Base-by-base conservation (phyloP, 2,888 invertebrate genomes). In the Megaustenia siamemsis region DNA sequence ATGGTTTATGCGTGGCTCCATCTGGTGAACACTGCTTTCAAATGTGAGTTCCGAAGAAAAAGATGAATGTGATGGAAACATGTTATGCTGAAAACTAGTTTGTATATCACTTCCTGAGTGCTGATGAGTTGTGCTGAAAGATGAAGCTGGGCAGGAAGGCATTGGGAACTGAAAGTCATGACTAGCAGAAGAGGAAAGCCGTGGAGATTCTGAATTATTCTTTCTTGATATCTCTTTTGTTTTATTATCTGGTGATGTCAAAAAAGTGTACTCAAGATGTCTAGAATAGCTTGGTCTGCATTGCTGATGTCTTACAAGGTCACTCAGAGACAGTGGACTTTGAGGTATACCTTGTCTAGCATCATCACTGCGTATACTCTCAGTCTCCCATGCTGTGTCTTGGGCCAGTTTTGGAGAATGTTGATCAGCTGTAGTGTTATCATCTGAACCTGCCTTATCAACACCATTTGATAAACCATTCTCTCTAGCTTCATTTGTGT, bases 281-380 rank as follows among this genome's bases (percentile, higher is more conserved):
- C 63, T 82, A n/a, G 63, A 43, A 21, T 68, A 53, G 15, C 77
- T 40, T 21, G 38, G 28, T 28, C 68, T 76, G 68, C 18, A 53
- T 28, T 76, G 76, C 63, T 83, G 83, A 40, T 77, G 76, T 40
- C 77, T 49, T 32, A 83, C 53, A 6, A 83, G 83, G 49, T 83
- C 83, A 35, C 78, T 78, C 8, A 83, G 71, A 43, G 83, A 83
- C 43, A 83, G 63, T 28, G 83, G 83, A 40, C 83, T 83, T 24
- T 83, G 83, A 12, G 78, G 69, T 21, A 78, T 78, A 45, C 60
- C 35, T 4, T 66, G 66, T 32, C 63, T 78, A 40, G n/a, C 63
- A 78, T 78, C 60, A 21, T 78, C 63, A 66, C 63, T 63, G 10
- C 28, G 43, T 10, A 24, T 32, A 24, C 60, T 78, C 21, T 78